A percentile compares a stretch with the other conserved stretches of the same genome.
Evolutionary conservation across 2,888 invertebrate genomes (phyloP).

Genomic region (Acleris cristana): DNA sequence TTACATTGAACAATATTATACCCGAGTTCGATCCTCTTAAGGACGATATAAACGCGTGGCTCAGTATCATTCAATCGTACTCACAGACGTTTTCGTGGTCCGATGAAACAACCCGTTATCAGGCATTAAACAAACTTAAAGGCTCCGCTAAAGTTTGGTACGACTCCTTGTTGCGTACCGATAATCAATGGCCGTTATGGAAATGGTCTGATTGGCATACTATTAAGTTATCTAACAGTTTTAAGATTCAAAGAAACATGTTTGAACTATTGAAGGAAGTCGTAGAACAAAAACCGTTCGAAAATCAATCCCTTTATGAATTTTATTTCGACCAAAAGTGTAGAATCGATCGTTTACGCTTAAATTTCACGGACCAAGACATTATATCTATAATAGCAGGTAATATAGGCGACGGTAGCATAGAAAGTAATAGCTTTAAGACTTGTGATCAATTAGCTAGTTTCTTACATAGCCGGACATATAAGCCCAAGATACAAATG

Average conservation of each 20-base stretch:
- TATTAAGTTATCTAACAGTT: background rate
- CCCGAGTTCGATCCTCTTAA: background rate
- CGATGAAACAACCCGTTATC: background rate
- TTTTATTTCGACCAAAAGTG: conserved; percentile 15
- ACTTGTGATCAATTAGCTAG: conserved; percentile 13
- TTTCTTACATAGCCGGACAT: background rate
- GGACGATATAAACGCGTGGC: background rate
- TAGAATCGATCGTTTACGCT: conserved; percentile 1
- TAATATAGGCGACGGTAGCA: conserved; percentile 33
- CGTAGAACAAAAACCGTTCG: background rate
- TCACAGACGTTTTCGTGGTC: background rate
- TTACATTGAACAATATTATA: background rate
- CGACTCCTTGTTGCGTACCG: background rate
- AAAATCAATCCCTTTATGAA: conserved; percentile 5
- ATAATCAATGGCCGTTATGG: too few relatives aligned
- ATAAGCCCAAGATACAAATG: conserved; percentile 1
- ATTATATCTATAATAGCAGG: conserved; percentile 1
- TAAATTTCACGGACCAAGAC: conserved; percentile 10
- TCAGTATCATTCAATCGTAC: background rate
- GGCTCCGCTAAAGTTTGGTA: background rate
- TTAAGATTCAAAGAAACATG: conserved; percentile 1
- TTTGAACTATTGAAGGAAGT: background rate
- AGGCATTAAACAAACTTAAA: background rate
- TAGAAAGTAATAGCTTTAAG: conserved; percentile 34
- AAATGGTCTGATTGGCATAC: background rate